These are phyloP conservation scores for Oreonectes daqikongensis DNA, from an alignment of 2,797 vertebrate species.

Conservation along the genomic window DNA sequence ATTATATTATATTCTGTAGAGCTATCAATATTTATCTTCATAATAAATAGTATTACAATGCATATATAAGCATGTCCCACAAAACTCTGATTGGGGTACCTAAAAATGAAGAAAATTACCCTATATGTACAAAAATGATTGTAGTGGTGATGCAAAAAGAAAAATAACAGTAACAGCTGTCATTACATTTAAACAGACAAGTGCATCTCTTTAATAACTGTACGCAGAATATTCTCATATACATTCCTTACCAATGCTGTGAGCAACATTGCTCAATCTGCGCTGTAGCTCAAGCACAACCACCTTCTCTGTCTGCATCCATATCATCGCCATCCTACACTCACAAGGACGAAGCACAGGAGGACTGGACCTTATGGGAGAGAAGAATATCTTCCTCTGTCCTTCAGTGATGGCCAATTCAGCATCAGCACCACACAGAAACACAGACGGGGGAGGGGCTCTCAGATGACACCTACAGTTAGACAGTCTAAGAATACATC, in stretches of 20 bases:
- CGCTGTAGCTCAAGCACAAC: slow-evolving; percentile 48
- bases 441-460: slow-evolving; percentile 24
- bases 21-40: neutral
- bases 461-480: slow-evolving; percentile 31
- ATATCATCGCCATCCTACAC: slow-evolving; percentile 57
- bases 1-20: neutral
- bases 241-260: slow-evolving; percentile 58
- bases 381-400: slow-evolving; percentile 49
- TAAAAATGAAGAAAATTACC: neutral
- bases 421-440: slow-evolving; percentile 41
- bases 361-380: slow-evolving; percentile 34
- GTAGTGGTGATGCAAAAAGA: neutral
- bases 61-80: neutral
- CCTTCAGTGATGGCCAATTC: slow-evolving; percentile 23
- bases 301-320: slow-evolving; percentile 53
- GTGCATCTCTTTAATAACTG: slow-evolving; percentile 3
- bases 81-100: neutral
- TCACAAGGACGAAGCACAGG: slow-evolving; percentile 32
- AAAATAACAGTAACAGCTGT: neutral
- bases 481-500: slow-evolving; percentile 7
- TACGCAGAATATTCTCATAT: slow-evolving; percentile 6
- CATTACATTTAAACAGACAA: neutral
- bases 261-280: slow-evolving; percentile 50
- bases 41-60: neutral
- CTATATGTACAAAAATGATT: neutral